Percentiles rank a stretch among this genome's conserved stretches.
Evolutionary conservation across 2,113 vertebrate species (phyloP).

Genomic region (Holacanthus passer): DNA sequence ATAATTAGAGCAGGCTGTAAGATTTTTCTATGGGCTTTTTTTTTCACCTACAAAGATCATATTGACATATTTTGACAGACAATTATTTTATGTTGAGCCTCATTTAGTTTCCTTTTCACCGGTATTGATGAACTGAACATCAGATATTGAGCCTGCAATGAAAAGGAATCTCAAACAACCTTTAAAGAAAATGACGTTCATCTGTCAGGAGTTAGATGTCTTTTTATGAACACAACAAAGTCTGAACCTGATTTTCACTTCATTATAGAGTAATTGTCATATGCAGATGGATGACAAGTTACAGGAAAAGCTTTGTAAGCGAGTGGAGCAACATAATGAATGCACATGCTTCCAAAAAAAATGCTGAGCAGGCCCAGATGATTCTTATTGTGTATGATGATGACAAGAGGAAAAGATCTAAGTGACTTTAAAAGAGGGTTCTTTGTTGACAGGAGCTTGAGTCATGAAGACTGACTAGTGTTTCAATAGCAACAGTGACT

Average conservation of each 20-base stretch:
- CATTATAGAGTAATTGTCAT: neutral
- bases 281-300: neutral
- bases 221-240: neutral
- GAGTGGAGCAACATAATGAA: too few relatives aligned
- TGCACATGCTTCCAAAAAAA: too few relatives aligned
- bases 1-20: slow-evolving; percentile 11
- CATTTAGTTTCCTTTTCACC: neutral
- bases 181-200: neutral
- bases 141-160: neutral
- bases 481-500: too few relatives aligned
- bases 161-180: neutral
- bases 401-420: too few relatives aligned
- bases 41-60: neutral
- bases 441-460: too few relatives aligned
- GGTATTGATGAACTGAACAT: neutral
- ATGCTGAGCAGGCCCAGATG: too few relatives aligned
- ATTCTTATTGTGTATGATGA: too few relatives aligned
- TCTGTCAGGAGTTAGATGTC: neutral
- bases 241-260: neutral
- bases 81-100: slow-evolving; percentile 16
- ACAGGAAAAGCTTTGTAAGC: too few relatives aligned
- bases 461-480: too few relatives aligned
- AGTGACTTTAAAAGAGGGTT: too few relatives aligned
- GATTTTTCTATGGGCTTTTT: neutral
- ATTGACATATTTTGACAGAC: slow-evolving; percentile 16